Percentiles rank a stretch among this genome's conserved stretches.
phyloP scores from a whole-genome alignment of 1,140 invertebrate genomes.

The Colletes latitarsis region DNA sequence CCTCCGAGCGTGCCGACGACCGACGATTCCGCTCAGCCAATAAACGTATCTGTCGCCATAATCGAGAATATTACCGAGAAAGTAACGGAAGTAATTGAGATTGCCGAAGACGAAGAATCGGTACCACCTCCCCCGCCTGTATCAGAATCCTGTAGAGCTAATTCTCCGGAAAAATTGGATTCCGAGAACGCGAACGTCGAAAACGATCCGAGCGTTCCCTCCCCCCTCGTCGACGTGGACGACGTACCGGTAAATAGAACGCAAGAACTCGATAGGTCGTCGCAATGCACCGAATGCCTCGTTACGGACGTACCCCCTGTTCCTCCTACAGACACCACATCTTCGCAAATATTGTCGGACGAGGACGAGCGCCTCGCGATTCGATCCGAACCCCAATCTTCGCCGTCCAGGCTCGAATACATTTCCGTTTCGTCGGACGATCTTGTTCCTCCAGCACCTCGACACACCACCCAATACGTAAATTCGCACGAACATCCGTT shows the following conservation, averaged over 20 bases:
- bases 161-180: slow-evolving; percentile 31
- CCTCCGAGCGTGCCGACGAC: neutral
- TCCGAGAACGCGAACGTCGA: slow-evolving; percentile 2
- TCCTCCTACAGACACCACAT: neutral
- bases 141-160: slow-evolving; percentile 70
- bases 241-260: neutral
- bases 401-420: slow-evolving; percentile 28
- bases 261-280: slow-evolving; percentile 5
- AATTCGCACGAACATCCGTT: slow-evolving; percentile 52
- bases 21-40: neutral
- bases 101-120: slow-evolving; percentile 41
- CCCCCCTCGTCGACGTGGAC: neutral
- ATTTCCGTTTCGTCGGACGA: slow-evolving; percentile 33
- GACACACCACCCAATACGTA: neutral
- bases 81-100: neutral
- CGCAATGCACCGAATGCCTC: neutral
- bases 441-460: slow-evolving; percentile 44
- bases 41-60: neutral
- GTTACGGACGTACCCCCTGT: neutral
- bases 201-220: slow-evolving; percentile 6
- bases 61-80: neutral
- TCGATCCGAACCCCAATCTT: neutral
- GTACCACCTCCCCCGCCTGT: slow-evolving; percentile 56
- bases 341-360: slow-evolving; percentile 3
- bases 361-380: neutral